phyloP scores from a whole-genome alignment of 2,113 vertebrate genomes.

The Neopipo cinnamomea region DNA sequence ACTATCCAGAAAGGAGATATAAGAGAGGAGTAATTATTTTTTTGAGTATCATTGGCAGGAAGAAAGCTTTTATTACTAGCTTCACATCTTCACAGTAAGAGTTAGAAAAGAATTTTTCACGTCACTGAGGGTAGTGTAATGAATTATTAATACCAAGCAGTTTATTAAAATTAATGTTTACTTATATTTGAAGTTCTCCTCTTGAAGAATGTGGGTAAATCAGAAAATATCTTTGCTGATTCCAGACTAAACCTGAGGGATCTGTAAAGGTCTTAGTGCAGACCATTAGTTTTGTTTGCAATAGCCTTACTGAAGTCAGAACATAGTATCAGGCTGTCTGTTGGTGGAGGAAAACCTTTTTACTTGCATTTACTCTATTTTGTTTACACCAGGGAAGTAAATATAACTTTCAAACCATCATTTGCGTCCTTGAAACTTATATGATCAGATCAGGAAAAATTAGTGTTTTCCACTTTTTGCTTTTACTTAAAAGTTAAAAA shows the following conservation, averaged over 20 bases:
- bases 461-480: background rate
- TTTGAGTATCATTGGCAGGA: background rate
- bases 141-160: background rate
- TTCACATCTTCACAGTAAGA: background rate
- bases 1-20: background rate
- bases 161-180: constrained; percentile 3
- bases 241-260: background rate
- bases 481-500: background rate
- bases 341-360: background rate
- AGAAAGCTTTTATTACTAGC: background rate
- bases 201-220: background rate
- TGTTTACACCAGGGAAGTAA: background rate
- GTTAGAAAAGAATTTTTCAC: background rate
- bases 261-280: background rate
- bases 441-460: background rate
- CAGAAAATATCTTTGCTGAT: background rate
- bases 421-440: background rate
- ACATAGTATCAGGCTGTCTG: background rate
- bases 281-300: background rate
- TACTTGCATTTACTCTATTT: background rate
- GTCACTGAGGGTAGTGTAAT: background rate
- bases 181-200: background rate
- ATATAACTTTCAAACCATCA: background rate
- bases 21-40: background rate
- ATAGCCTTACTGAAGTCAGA: background rate